A percentile compares a stretch with the other conserved stretches of the same genome.
These are phyloP conservation scores for Plecturocebus donacophilus DNA, from an alignment of 2,113 vertebrate species.

Conservation along the genomic window DNA sequence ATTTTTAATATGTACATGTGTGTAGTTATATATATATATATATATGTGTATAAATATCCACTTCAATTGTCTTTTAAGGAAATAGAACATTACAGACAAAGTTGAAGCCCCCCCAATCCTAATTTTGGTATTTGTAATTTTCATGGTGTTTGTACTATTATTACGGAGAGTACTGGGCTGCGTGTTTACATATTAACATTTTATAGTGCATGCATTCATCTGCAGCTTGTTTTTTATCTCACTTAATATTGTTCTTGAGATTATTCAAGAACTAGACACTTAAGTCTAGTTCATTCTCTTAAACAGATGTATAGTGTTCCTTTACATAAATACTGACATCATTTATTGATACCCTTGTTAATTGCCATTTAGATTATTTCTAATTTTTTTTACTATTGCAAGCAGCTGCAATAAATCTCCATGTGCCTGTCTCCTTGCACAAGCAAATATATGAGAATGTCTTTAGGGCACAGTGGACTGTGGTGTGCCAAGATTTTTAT, in stretches of 20 bases:
- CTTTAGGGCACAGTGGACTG: background rate
- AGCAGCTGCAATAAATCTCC: background rate
- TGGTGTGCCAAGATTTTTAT: background rate
- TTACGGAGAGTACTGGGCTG: background rate
- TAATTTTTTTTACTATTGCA: background rate
- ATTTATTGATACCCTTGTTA: background rate
- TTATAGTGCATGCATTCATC: background rate
- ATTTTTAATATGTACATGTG: background rate
- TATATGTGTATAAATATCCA: background rate
- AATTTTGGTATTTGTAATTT: background rate
- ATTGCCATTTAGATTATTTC: background rate
- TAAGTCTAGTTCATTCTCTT: background rate
- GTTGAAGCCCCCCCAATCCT: background rate
- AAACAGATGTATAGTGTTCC: background rate
- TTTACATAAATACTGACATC: background rate
- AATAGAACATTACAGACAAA: background rate
- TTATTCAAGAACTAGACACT: background rate
- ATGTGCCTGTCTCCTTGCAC: background rate
- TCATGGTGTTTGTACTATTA: background rate
- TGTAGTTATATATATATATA: fast-evolving
- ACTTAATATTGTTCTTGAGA: background rate
- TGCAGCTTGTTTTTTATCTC: background rate
- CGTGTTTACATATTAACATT: background rate
- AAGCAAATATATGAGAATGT: background rate
- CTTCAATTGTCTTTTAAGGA: background rate